Conservation (phyloP, 2,113 vertebrate species). For the Anthoscopus minutus region DNA sequence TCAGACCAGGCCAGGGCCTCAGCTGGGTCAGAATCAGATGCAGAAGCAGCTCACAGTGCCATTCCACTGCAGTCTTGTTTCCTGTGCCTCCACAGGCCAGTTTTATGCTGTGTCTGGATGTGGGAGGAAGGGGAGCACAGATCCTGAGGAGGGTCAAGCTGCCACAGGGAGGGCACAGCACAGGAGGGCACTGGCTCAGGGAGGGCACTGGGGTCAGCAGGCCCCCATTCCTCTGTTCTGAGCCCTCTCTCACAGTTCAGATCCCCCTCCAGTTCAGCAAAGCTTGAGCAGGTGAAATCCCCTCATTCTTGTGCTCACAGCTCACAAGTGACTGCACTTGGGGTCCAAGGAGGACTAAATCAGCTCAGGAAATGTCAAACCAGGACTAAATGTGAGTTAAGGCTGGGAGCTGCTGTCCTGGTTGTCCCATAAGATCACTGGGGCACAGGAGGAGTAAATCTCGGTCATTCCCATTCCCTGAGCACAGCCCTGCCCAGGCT, state of each 20-base stretch:
- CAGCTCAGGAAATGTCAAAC: not conserved
- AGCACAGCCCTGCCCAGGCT: not conserved
- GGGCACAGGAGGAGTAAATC: not conserved
- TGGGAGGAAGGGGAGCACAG: not conserved
- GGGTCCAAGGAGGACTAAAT: not conserved
- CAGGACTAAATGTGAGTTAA: fast-evolving
- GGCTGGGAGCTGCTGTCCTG: not conserved
- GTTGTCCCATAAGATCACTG: fast-evolving
- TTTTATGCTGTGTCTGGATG: not conserved
- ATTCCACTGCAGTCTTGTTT: not conserved
- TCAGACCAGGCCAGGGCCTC: not conserved
- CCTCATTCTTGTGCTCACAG: not conserved
- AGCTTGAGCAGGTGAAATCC: fast-evolving
- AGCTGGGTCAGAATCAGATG: not conserved
- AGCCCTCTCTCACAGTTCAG: not conserved
- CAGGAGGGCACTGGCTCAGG: not conserved
- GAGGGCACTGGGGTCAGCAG: not conserved
- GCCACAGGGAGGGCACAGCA: not conserved
- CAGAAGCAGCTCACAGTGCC: not conserved
- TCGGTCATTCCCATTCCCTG: not conserved
- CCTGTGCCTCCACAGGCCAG: not conserved
- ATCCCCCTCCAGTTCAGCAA: not conserved
- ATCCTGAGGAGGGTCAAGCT: not conserved
- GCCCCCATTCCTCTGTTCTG: not conserved
- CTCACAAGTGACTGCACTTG: not conserved